Evolutionary conservation across 2,888 invertebrate species (phyloP).

Genomic region (Perdita meconis): DNA sequence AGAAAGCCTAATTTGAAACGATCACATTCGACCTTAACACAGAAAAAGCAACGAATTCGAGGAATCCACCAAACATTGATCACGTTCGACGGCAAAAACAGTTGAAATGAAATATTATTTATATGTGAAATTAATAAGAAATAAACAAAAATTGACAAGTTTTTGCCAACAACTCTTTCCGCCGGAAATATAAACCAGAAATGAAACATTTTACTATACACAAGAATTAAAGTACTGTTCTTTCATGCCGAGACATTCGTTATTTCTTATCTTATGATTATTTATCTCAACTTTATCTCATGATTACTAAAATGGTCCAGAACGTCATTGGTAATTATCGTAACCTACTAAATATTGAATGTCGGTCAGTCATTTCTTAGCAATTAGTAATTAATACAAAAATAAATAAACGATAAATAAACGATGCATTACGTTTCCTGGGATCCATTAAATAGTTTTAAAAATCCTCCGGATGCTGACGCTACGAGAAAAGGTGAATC

Average conservation of each 20-base stretch:
- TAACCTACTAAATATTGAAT: no score
- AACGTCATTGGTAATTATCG: no score
- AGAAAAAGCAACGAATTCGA: conserved; percentile 1
- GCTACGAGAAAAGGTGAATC: neutral
- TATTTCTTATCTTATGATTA: neutral
- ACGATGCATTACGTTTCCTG: no score
- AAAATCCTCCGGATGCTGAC: neutral
- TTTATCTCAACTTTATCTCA: neutral
- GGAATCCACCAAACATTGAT: neutral
- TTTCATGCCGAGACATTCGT: neutral
- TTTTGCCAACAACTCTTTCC: neutral
- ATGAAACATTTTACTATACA: neutral
- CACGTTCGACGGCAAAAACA: neutral
- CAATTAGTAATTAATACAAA: no score
- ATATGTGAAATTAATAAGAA: no score
- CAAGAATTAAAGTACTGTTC: neutral
- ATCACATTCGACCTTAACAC: conserved; percentile 25
- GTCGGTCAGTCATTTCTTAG: no score
- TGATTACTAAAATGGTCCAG: neutral
- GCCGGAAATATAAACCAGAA: neutral
- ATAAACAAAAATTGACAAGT: no score
- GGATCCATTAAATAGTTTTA: no score
- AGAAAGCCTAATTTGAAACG: neutral
- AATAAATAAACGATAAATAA: no score
- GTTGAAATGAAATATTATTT: neutral